phyloP scores from a whole-genome alignment of 2,113 vertebrate genomes.

The Lathamus discolor region DNA sequence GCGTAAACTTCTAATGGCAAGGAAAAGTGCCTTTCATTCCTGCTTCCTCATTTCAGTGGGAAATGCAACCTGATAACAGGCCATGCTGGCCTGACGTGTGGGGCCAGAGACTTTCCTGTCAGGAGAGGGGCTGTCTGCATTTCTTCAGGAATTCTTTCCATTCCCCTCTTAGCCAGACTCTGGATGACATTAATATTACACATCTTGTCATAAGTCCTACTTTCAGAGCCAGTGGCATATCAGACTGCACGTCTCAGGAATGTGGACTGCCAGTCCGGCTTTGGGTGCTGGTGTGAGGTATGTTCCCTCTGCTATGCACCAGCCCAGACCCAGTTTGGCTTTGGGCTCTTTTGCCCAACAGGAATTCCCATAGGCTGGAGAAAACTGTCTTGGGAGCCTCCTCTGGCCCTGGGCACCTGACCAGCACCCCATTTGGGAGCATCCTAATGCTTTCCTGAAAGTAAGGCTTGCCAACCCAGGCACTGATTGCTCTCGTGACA shows the following conservation, averaged over 20 bases:
- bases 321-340: not conserved
- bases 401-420: not conserved
- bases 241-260: not conserved
- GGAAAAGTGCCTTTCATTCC: slow-evolving; percentile 55
- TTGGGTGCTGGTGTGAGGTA: not conserved
- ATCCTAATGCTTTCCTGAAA: not conserved
- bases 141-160: slow-evolving; percentile 61
- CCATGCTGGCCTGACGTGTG: not conserved
- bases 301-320: not conserved
- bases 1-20: not conserved
- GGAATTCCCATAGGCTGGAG: not conserved
- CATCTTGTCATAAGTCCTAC: slow-evolving; percentile 32
- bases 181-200: slow-evolving; percentile 28
- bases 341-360: not conserved
- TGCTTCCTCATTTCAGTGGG: slow-evolving; percentile 43
- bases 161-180: slow-evolving; percentile 16
- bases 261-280: not conserved
- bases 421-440: not conserved
- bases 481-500: rapidly evolving
- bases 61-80: slow-evolving; percentile 7
- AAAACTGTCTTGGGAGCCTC: not conserved
- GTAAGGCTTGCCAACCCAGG: not conserved
- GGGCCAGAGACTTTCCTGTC: not conserved
- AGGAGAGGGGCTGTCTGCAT: slow-evolving; percentile 36
- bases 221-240: not conserved